phyloP scores from a whole-genome alignment of 2,113 vertebrate genomes.

The Anser brachyrhynchus region DNA sequence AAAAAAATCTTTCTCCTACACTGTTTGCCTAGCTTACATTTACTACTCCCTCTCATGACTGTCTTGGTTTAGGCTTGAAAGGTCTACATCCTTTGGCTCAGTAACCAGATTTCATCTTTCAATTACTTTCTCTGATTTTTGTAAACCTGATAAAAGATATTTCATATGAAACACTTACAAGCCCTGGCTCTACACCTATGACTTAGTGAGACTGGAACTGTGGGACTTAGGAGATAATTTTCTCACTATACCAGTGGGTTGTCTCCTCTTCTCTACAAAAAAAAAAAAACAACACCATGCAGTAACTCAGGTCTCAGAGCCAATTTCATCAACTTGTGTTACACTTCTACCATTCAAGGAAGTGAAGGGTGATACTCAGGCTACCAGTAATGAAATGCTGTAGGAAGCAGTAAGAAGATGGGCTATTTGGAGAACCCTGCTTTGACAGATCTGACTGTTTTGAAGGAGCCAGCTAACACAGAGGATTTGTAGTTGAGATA shows the following conservation, averaged over 20 bases:
- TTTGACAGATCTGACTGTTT: not conserved
- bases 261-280: not conserved
- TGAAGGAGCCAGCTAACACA: not conserved
- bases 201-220: not conserved
- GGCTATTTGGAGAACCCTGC: not conserved
- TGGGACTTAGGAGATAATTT: not conserved
- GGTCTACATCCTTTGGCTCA: not conserved
- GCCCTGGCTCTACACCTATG: not conserved
- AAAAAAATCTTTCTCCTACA: not conserved
- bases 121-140: not conserved
- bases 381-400: not conserved
- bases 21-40: not conserved
- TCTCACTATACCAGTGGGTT: not conserved
- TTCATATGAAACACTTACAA: not conserved
- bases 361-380: not conserved
- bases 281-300: not conserved
- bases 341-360: not conserved
- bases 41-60: not conserved
- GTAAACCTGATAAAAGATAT: not conserved
- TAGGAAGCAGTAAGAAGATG: not conserved
- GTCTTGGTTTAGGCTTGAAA: not conserved
- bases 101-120: not conserved
- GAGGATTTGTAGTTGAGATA: not conserved
- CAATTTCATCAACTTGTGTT: not conserved
- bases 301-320: not conserved